phyloP scores from a whole-genome alignment of 2,888 invertebrate species.

The Clivina fossor region DNA sequence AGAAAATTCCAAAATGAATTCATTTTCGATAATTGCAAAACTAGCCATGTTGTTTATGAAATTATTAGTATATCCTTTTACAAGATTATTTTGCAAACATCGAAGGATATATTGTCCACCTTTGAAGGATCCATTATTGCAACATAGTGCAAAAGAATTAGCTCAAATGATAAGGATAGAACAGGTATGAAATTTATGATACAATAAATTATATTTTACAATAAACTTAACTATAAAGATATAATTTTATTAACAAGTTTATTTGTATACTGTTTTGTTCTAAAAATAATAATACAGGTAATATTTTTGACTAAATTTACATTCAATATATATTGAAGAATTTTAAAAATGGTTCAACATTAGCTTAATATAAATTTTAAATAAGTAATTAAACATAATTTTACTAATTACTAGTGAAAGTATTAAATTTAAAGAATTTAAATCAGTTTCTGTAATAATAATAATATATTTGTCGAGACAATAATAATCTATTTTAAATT shows the following conservation, averaged over 20 bases:
- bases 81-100: conserved; percentile 52
- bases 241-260: neutral
- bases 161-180: conserved; percentile 70
- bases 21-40: conserved; percentile 1
- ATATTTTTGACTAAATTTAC: too few relatives aligned
- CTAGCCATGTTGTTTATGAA: conserved; percentile 6
- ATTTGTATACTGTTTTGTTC: too few relatives aligned
- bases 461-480: too few relatives aligned
- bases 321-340: too few relatives aligned
- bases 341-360: too few relatives aligned
- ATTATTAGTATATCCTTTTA: conserved; percentile 24
- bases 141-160: conserved; percentile 68
- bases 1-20: conserved; percentile 18
- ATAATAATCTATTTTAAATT: too few relatives aligned
- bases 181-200: conserved; percentile 58
- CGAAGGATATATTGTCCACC: conserved; percentile 66
- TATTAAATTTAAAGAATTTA: too few relatives aligned
- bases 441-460: too few relatives aligned
- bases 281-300: too few relatives aligned
- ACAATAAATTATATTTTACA: neutral
- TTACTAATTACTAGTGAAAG: too few relatives aligned
- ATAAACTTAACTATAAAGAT: neutral
- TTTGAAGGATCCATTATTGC: conserved; percentile 66
- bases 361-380: too few relatives aligned
- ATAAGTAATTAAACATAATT: too few relatives aligned